These are phyloP conservation scores for Baccha elongata DNA, from an alignment of 2,888 invertebrate genomes.

Conservation along the genomic window DNA sequence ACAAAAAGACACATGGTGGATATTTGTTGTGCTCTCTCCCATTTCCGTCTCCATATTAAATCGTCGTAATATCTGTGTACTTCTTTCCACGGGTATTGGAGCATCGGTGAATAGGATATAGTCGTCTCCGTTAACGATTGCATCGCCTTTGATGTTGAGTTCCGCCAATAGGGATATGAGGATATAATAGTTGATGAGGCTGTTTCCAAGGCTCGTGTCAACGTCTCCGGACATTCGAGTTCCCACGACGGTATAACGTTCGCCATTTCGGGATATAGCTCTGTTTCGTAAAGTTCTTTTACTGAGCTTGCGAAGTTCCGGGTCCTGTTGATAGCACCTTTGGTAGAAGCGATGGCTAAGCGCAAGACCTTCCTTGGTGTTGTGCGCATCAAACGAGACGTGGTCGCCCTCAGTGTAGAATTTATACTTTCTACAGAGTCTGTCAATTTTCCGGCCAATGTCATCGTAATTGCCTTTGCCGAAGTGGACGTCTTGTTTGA, in stretches of 20 bases:
- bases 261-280: slow-evolving; percentile 15
- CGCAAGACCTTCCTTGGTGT: too few relatives aligned
- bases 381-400: too few relatives aligned
- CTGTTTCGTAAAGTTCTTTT: slow-evolving; percentile 5
- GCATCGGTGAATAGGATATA: too few relatives aligned
- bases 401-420: too few relatives aligned
- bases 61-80: too few relatives aligned
- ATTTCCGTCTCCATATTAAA: too few relatives aligned
- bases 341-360: too few relatives aligned
- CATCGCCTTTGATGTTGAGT: slow-evolving; percentile 11
- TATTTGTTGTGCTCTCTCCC: too few relatives aligned
- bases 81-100: too few relatives aligned
- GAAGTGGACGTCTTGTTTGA: slow-evolving; percentile 19
- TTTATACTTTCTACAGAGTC: neutral
- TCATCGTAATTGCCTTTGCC: slow-evolving; percentile 34
- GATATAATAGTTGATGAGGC: slow-evolving; percentile 53
- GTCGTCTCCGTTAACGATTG: slow-evolving; percentile 37
- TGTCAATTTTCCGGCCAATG: slow-evolving; percentile 1
- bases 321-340: too few relatives aligned
- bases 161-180: neutral
- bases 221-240: slow-evolving; percentile 59
- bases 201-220: slow-evolving; percentile 46
- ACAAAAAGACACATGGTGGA: too few relatives aligned
- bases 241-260: neutral
- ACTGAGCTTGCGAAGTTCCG: too few relatives aligned